Evolutionary conservation across 2,888 invertebrate genomes (phyloP), one percentile per base, ranked within the genome.

Genomic region (Sinopyrophorus schimmeli): DNA sequence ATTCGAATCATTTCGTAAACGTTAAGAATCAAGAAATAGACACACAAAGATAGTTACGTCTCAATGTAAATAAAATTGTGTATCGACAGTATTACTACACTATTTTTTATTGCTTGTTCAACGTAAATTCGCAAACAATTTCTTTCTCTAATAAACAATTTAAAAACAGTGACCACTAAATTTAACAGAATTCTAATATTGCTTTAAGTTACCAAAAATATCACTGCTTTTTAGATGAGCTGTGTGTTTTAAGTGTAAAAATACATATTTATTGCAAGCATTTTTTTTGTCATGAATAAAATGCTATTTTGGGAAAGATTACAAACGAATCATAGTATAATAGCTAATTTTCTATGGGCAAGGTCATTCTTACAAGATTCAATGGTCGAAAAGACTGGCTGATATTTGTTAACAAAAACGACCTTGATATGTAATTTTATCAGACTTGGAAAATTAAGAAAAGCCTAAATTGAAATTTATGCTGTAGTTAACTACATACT

Each of bases 121-220:
- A 51, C 32, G 37, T 37, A 47, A 51, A 47, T 24, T 30, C 27
- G 50, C 50, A 50, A 50, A 50, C 31, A 34, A 50, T 34, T 39
- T 28, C 28, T 34, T 28, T 14, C 7, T 27, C 11, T 31, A 38
- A 46, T 39, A 44, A 46, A 46, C 17, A 20, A 42, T 42, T 38
- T 15, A 38, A 12, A 41, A 51, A 51, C 51, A 51, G 46, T 47
- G 51, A 47, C 26, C 34, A 51, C 40, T 37, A 37, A 44, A 39
- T 40, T 43, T 20, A 54, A 50, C 47, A 37, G 35, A 47, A 55
- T 49, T 47, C 43, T 54, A 59, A 66, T 73, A 73, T 73, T 73
- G 73, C 73, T 73, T 73, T 68, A 64, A 67, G 69, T 72, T 72
- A 70, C 71, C 67, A 71, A 73, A 72, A 72, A 73, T 73, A 73